These are phyloP conservation scores for Chauna torquata DNA, from an alignment of 2,113 vertebrate genomes.

Conservation along the genomic window DNA sequence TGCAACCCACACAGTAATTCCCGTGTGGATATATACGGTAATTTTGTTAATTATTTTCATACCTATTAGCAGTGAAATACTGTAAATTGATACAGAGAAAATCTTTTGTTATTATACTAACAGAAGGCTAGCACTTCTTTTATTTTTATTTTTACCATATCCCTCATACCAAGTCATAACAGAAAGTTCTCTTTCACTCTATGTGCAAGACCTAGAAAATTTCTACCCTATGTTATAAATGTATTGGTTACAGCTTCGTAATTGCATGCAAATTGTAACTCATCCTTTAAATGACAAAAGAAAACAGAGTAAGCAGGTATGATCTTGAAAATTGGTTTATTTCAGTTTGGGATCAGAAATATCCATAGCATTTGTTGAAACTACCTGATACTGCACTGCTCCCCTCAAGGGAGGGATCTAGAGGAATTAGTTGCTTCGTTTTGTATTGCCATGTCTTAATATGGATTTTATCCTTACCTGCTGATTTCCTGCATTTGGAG, in stretches of 20 bases:
- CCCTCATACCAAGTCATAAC: not conserved
- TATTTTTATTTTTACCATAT: not conserved
- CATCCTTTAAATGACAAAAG: not conserved
- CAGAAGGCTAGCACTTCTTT: not conserved
- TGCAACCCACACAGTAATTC: not conserved
- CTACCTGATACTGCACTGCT: not conserved
- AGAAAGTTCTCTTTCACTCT: not conserved
- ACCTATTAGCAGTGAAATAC: not conserved
- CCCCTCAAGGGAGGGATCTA: not conserved
- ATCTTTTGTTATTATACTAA: not conserved
- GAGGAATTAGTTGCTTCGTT: not conserved
- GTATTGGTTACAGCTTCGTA: not conserved
- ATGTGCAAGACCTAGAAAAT: not conserved
- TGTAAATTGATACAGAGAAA: not conserved
- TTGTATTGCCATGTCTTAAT: not conserved
- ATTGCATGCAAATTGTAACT: not conserved
- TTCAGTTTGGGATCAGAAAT: not conserved
- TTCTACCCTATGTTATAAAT: not conserved
- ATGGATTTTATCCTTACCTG: not conserved
- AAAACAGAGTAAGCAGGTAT: not conserved
- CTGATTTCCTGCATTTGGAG: not conserved
- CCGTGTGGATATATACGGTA: not conserved
- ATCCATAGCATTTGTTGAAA: not conserved
- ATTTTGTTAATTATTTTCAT: not conserved
- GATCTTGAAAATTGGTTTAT: not conserved